Evolutionary conservation across 2,797 vertebrate species (phyloP).

Genomic region (Trematomus bernacchii): DNA sequence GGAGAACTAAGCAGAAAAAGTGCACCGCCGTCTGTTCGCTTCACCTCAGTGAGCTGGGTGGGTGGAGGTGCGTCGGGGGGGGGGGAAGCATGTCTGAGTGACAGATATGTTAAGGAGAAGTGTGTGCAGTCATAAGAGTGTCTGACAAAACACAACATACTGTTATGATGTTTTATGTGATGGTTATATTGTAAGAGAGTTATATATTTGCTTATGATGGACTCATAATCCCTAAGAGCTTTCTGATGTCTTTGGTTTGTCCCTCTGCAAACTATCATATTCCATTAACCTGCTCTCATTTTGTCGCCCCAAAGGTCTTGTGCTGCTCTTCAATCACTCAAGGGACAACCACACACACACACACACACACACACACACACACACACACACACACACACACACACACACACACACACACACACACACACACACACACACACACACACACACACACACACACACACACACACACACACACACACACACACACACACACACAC

Average conservation of each 20-base stretch:
- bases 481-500: background rate
- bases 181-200: constrained; percentile 3
- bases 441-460: constrained; percentile 1
- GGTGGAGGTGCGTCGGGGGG: background rate
- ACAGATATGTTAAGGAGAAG: background rate
- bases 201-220: background rate
- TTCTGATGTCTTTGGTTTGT: background rate
- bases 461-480: constrained; percentile 8
- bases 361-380: constrained; percentile 3
- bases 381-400: constrained; percentile 7
- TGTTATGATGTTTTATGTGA: background rate
- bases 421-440: constrained; percentile 4
- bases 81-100: background rate
- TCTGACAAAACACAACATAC: background rate
- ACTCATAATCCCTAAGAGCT: background rate
- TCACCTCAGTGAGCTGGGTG: constrained; percentile 27
- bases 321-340: constrained; percentile 61
- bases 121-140: background rate
- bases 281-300: constrained; percentile 67
- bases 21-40: constrained; percentile 29
- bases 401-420: constrained; percentile 14
- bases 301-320: constrained; percentile 50
- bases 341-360: constrained; percentile 29
- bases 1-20: constrained; percentile 54
- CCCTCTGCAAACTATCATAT: constrained; percentile 31